Conservation (phyloP, 2,888 invertebrate genomes). For the Bibio marci region DNA sequence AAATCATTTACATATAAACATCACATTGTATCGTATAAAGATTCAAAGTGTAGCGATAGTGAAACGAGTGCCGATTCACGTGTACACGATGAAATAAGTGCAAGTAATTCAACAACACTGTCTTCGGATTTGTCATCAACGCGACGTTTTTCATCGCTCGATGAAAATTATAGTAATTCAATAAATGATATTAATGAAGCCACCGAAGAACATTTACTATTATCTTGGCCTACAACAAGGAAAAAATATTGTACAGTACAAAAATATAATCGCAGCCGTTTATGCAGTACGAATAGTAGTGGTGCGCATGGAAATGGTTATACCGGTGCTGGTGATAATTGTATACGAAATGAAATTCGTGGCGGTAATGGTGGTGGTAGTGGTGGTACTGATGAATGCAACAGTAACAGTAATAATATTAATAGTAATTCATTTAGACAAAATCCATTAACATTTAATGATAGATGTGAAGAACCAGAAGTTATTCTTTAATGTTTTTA, state of each 20-base stretch:
- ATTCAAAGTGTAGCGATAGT: slow-evolving; percentile 2
- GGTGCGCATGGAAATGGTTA: neutral
- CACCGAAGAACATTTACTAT: slow-evolving; percentile 32
- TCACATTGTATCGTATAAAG: slow-evolving; percentile 6
- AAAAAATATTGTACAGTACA: slow-evolving; percentile 13
- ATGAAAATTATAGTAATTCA: slow-evolving; percentile 20
- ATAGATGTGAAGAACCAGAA: slow-evolving; percentile 11
- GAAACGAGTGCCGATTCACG: slow-evolving; percentile 7
- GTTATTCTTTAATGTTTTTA: slow-evolving; percentile 9
- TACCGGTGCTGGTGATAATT: neutral
- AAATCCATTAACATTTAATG: slow-evolving; percentile 9
- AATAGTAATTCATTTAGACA: no score
- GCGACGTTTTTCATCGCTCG: slow-evolving; percentile 26
- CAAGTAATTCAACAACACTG: slow-evolving; percentile 30
- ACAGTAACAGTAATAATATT: no score
- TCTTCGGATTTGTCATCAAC: slow-evolving; percentile 21
- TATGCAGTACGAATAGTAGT: no score
- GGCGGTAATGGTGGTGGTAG: slow-evolving; percentile 7
- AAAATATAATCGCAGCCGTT: neutral
- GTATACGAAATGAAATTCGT: slow-evolving; percentile 4
- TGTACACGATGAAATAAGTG: slow-evolving; percentile 14
- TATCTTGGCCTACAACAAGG: slow-evolving; percentile 35
- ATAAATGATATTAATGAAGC: slow-evolving; percentile 15
- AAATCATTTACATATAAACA: slow-evolving; percentile 16
- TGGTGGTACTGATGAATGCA: no score